Evolutionary conservation across 1,140 invertebrate genomes (phyloP), one percentile per base, ranked within the genome.

Genomic region (Megalonaias nervosa): DNA sequence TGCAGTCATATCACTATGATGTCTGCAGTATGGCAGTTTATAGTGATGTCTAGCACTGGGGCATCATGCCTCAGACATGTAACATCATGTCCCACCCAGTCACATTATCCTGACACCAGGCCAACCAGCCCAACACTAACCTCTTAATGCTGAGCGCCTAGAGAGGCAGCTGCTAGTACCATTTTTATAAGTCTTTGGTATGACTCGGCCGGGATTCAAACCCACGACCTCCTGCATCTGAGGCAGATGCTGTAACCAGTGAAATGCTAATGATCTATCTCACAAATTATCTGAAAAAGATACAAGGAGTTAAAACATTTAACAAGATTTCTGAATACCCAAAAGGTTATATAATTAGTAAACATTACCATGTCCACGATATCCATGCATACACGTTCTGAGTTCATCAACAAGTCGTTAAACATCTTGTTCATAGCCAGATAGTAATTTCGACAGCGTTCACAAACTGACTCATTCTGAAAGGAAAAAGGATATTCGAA

Each of bases 361-460:
- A 5, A 14, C 56, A 72, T 71, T 65, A 81, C 80, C 80, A 81
- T 81, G 60, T 81, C 80, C 57, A 81, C 67, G 14, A 81, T 71
- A 61, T 81, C 80, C 80, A 81, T 81, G 58, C 80, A 81, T 17
- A 81, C 73, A 71, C 72, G 80, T 9, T 74, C 6, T 12, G 19
- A 26, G 23, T 77, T 23, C 2, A 31, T 67, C 38, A 74, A 16
- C 57, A 81, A 23, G 1, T 48, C 55, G 6, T 74, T 58, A 67
- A 71, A 81, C 31, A 71, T 56, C 17, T 17, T 66, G 59, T 81
- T 81, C 64, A 81, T 66, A 55, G 67, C 38, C n/a, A 19, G 1
- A 67, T 81, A 81, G 11, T 31, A 31, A 6, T 16, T 5, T n/a
- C 23, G 55, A 69, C 80, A 81, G 1, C 9, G 21, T 6, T 15